These are phyloP conservation scores for Peromyscus melanophrys DNA, from an alignment of 2,797 vertebrate genomes.

Conservation along the genomic window DNA sequence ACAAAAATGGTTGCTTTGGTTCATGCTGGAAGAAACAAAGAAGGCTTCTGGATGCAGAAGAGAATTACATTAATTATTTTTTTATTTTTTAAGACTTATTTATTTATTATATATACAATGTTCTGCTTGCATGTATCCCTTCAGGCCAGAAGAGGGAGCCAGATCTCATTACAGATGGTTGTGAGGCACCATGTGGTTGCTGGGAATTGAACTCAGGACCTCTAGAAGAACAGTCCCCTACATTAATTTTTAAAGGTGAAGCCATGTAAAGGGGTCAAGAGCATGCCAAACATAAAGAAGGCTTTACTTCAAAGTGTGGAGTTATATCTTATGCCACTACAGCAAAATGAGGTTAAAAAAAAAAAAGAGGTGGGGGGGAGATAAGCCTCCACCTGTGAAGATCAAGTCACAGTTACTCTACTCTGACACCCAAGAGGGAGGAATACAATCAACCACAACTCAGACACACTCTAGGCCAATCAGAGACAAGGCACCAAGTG, in stretches of 20 bases:
- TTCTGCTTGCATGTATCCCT: too few relatives aligned
- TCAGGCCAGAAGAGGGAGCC: too few relatives aligned
- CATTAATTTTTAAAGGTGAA: conserved; percentile 61
- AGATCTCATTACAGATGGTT: too few relatives aligned
- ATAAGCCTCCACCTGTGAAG: conserved; percentile 31
- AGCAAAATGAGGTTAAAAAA: conserved; percentile 45
- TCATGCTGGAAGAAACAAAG: conserved; percentile 9
- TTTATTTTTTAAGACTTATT: too few relatives aligned
- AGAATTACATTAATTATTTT: conserved; percentile 29
- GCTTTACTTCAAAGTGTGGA: conserved; percentile 35
- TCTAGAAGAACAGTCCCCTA: not conserved
- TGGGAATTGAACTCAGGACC: too few relatives aligned
- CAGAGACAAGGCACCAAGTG: conserved; percentile 39
- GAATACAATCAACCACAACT: conserved; percentile 37
- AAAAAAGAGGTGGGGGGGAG: not conserved
- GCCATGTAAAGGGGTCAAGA: conserved; percentile 17
- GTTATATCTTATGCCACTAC: not conserved
- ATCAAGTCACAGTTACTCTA: conserved; percentile 30
- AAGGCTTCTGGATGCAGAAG: not conserved
- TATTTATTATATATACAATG: too few relatives aligned
- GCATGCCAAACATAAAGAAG: not conserved
- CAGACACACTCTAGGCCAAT: conserved; percentile 23
- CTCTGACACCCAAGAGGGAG: conserved; percentile 32
- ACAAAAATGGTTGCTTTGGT: conserved; percentile 42
- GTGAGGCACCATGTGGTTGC: too few relatives aligned